A percentile compares a stretch with the other conserved stretches of the same genome.
phyloP scores from a whole-genome alignment of 2,888 invertebrate species.

The Scaptomyza cyrtandrae region DNA sequence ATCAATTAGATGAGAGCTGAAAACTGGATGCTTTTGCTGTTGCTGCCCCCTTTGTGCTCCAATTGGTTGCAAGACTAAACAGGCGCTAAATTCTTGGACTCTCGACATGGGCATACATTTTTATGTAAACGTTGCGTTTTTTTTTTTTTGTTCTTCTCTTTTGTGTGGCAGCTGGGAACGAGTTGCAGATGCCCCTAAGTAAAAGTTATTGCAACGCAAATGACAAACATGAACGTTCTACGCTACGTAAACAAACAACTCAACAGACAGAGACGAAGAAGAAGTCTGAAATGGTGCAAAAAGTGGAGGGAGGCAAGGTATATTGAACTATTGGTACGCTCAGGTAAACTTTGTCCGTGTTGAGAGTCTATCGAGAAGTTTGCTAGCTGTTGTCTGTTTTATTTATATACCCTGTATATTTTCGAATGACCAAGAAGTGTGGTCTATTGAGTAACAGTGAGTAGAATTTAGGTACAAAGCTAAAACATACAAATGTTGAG shows the following conservation, averaged over 20 bases:
- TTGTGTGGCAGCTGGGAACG: constrained; percentile 39
- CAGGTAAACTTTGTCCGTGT: constrained; percentile 9
- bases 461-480: too few relatives aligned
- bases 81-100: constrained; percentile 58
- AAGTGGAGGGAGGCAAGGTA: background rate
- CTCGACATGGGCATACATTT: constrained; percentile 49
- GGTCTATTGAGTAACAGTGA: too few relatives aligned
- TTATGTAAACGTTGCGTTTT: constrained; percentile 68
- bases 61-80: constrained; percentile 34
- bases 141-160: background rate
- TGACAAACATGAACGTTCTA: constrained; percentile 69
- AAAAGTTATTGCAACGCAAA: constrained; percentile 76
- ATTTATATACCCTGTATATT: constrained; percentile 34
- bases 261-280: constrained; percentile 13
- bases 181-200: constrained; percentile 64
- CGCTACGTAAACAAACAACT: constrained; percentile 60
- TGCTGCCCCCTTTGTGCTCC: background rate
- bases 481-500: too few relatives aligned
- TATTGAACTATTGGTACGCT: constrained; percentile 1
- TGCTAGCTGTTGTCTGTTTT: constrained; percentile 13
- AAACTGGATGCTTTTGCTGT: background rate
- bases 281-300: constrained; percentile 9
- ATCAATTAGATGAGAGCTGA: constrained; percentile 60
- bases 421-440: background rate
- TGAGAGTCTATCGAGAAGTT: background rate